Base-by-base conservation (phyloP, 2,888 invertebrate species). In the Ophioninae sp. region DNA sequence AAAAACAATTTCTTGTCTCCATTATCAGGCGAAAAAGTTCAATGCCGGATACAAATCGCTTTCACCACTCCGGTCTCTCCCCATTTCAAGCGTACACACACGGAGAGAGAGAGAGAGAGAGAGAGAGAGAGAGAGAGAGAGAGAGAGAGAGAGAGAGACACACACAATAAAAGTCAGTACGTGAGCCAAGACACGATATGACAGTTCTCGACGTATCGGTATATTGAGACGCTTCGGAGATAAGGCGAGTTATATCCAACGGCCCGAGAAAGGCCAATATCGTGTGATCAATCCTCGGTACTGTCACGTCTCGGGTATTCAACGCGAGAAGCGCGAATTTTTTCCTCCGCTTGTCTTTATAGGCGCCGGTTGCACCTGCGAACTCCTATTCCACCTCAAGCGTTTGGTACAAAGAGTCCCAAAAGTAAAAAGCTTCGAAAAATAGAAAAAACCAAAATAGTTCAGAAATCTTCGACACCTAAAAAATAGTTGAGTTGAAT, bases 221-320 rank as follows among this genome's bases (percentile, higher is more conserved):
- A 64, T 58, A 82, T 71, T 17, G 76, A 64, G 64, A 65, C 37
- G 77, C 23, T 20, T n/a, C 13, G 77, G 20, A 67, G 65, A 80
- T 30, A 39, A 64, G 67, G 74, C 22, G n/a, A 72, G 68, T 68
- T 39, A 71, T 65, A 65, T 65, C 41, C 20, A 64, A 23, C 64
- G 37, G 10, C 30, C 61, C 41, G 51, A 44, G 30, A 82, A 67
- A 77, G 83, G 73, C 81, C 83, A 83, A 83, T 83, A 85, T 81
- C 77, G 71, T 79, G 85, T 83, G 83, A 86, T 86, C 86, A 85
- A 86, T 86, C 86, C 86, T 86, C 74, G 76, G 59, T 23, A 79
- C 76, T 84, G 84, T 82, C 84, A 84, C 67, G 69, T 69, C 61
- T 22, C 30, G 68, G 67, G 65, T 67, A 72, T 64, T 69, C 75